Evolutionary conservation across 2,113 vertebrate genomes (phyloP), one percentile per base, ranked within the genome.

Genomic region (Pachypanchax playfairii): DNA sequence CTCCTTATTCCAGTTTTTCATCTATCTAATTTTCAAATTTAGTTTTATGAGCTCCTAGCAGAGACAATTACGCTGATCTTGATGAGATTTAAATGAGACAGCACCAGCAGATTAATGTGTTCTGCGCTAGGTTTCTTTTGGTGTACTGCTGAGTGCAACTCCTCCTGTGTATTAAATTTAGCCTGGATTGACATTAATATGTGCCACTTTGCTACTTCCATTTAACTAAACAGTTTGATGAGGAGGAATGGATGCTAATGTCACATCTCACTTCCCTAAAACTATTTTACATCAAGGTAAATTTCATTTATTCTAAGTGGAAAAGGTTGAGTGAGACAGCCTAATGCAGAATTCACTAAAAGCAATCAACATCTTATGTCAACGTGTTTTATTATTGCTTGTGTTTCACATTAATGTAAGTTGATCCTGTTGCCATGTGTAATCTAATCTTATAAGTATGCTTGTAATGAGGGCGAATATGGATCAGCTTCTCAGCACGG

Each of bases 381-480:
- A 24, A 35, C 18, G 31, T 58, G 10, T 66, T 49, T 39, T 24
- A 36, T 39, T 56, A 26, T 49, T 53, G 21, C 35, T 56, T 49
- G 47, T 56, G 38, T 56, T 70, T 70, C n/a, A 17, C 52, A 35
- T 38, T 65, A 65, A 72, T 70, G 56, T 24, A 65, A 79, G 24
- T 29, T 48, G 71, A 83, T 82, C 63, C 41, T 43, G 63, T 68
- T 75, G 72, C 61, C 51, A 51, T 47, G 51, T 72, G 13, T 77
- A 77, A 80, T 84, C 59, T 80, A 66, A 86, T 83, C 58, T 68
- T 85, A 73, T 82, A 72, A 84, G 82, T 82, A 76, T 81, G 63
- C 70, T 77, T 79, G 60, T 78, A 73, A 70, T 75, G 66, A 81
- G 67, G 50, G 64, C 24, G 57, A 82, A 73, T 73, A 60, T 71